Conservation (phyloP, 2,888 invertebrate genomes). For the Syritta pipiens region DNA sequence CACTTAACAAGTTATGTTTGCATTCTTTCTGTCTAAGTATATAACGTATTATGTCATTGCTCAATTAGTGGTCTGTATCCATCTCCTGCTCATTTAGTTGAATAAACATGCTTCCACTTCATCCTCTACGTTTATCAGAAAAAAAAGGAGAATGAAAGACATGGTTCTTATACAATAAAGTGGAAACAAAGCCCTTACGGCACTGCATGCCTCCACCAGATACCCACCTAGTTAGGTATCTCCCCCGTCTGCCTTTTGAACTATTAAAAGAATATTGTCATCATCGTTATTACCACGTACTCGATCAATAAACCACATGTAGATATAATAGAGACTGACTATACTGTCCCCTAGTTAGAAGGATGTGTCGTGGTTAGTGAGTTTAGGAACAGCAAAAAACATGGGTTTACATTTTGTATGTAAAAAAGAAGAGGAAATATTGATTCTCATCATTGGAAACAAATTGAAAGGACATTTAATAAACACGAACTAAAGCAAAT, state of each 20-base stretch:
- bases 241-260: conserved; percentile 22
- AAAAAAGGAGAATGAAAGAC: conserved; percentile 36
- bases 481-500: conserved; percentile 33
- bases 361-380: conserved; percentile 18
- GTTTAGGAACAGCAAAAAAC: conserved; percentile 2
- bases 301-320: conserved; percentile 62
- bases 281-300: conserved; percentile 59
- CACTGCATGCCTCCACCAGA: conserved; percentile 28
- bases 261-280: conserved; percentile 63
- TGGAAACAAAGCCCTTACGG: conserved; percentile 47
- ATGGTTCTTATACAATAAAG: conserved; percentile 52
- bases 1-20: background rate
- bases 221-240: conserved; percentile 24
- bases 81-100: conserved; percentile 60
- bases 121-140: conserved; percentile 34
- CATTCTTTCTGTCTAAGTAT: conserved; percentile 7
- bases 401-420: conserved; percentile 24
- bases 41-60: conserved; percentile 51
- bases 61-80: conserved; percentile 55
- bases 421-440: no score
- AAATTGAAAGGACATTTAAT: conserved; percentile 47
- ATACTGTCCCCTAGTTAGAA: conserved; percentile 23
- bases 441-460: conserved; percentile 44
- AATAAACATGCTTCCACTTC: conserved; percentile 56
- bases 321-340: conserved; percentile 34